Evolutionary conservation across 1,140 invertebrate species (phyloP).

Genomic region (Anastrepha ludens): DNA sequence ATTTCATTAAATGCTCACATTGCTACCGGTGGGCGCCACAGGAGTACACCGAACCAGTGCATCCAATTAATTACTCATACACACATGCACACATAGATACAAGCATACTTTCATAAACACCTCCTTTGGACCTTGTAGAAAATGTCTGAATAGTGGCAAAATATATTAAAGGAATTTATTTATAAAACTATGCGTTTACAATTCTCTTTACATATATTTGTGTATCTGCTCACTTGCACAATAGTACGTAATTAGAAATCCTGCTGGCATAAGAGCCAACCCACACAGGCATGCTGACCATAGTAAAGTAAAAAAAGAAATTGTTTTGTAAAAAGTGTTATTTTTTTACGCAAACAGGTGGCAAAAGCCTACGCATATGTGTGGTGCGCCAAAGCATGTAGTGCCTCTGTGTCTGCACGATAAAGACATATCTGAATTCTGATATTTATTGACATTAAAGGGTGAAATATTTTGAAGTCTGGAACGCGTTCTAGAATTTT

Average conservation of each 20-base stretch:
- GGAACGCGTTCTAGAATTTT: too few relatives aligned
- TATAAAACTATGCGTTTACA: background rate
- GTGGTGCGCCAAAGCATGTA: too few relatives aligned
- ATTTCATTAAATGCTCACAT: background rate
- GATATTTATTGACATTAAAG: too few relatives aligned
- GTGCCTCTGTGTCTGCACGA: too few relatives aligned
- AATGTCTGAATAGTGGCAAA: background rate
- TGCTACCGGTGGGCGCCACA: background rate
- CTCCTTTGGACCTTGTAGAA: background rate
- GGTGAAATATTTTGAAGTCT: too few relatives aligned
- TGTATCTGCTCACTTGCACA: background rate
- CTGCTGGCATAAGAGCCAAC: background rate
- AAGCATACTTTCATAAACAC: background rate
- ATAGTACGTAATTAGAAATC: background rate
- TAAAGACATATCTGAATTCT: too few relatives aligned
- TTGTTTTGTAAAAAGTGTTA: too few relatives aligned
- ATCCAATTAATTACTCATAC: slow-evolving; percentile 15
- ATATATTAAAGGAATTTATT: background rate
- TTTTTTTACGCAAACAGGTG: too few relatives aligned
- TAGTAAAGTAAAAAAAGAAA: background rate
- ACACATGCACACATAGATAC: background rate
- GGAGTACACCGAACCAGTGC: background rate
- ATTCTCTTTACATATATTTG: too few relatives aligned
- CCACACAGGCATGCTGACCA: background rate
- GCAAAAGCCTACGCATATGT: too few relatives aligned